Percentiles rank a stretch among this genome's conserved stretches.
Conservation (phyloP, 35 echinoderm and acorn worm species). For the Apostichopus californicus region DNA sequence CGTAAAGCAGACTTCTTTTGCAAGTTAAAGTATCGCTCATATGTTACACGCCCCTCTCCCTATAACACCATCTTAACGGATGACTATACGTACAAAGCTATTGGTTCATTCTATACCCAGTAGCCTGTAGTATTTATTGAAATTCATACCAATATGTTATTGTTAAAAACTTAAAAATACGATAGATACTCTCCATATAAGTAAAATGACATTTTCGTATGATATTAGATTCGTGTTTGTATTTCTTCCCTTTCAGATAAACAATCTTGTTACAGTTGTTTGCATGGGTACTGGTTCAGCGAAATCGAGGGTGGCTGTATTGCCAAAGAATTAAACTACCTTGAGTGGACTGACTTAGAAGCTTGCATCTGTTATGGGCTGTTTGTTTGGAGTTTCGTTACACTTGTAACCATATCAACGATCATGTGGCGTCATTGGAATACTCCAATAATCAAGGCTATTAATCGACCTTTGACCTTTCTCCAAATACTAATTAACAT, state of each 20-base stretch:
- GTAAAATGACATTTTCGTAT: no score
- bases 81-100: no score
- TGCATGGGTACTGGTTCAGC: conserved; percentile 27
- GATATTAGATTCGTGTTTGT: not conserved
- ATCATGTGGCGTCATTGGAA: conserved; percentile 17
- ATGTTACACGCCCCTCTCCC: no score
- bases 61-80: no score
- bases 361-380: conserved; percentile 9
- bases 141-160: no score
- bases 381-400: conserved; percentile 6
- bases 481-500: conserved; percentile 24
- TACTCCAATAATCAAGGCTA: conserved; percentile 7
- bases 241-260: not conserved
- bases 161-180: no score
- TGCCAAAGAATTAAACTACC: conserved; percentile 31
- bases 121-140: no score
- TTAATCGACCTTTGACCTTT: conserved; percentile 37
- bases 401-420: conserved; percentile 10
- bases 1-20: no score
- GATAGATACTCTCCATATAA: no score
- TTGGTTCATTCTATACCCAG: no score
- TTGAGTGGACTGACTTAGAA: conserved; percentile 6
- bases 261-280: not conserved
- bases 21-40: no score
- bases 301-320: not conserved